Percentiles rank a stretch among this genome's conserved stretches.
Evolutionary conservation across 92 coral and sea anemone genomes (phyloP).

Genomic region (Palythoa caribaeorum): DNA sequence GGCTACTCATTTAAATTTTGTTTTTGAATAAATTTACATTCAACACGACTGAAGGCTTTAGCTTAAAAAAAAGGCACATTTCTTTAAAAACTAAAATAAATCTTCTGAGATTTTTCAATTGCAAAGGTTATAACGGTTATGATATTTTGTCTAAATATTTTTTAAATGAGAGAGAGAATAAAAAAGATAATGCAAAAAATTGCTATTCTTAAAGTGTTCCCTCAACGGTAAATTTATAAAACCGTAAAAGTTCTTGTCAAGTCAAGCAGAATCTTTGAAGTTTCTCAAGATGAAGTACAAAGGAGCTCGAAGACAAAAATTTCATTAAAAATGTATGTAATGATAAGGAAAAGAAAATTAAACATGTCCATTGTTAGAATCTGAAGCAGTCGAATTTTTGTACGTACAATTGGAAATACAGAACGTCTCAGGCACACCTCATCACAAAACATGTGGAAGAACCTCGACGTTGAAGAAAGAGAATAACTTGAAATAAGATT

Average conservation of each 20-base stretch:
- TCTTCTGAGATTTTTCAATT: neutral
- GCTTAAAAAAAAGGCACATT: too few species aligned
- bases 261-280: neutral
- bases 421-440: too few species aligned
- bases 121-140: too few species aligned
- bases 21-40: too few species aligned
- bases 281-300: neutral
- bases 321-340: neutral
- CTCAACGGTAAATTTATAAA: too few species aligned
- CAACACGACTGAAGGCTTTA: too few species aligned
- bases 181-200: neutral
- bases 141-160: neutral
- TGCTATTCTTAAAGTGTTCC: neutral
- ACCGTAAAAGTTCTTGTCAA: neutral
- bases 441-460: too few species aligned
- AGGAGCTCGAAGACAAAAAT: neutral
- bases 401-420: too few species aligned
- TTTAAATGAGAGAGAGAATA: neutral
- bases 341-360: neutral
- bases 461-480: neutral
- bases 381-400: too few species aligned
- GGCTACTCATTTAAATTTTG: too few species aligned
- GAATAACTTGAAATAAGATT: neutral
- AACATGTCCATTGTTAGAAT: too few species aligned
- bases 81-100: neutral